Evolutionary conservation across 2,888 invertebrate species (phyloP).

Genomic region (Anoncus sp.): DNA sequence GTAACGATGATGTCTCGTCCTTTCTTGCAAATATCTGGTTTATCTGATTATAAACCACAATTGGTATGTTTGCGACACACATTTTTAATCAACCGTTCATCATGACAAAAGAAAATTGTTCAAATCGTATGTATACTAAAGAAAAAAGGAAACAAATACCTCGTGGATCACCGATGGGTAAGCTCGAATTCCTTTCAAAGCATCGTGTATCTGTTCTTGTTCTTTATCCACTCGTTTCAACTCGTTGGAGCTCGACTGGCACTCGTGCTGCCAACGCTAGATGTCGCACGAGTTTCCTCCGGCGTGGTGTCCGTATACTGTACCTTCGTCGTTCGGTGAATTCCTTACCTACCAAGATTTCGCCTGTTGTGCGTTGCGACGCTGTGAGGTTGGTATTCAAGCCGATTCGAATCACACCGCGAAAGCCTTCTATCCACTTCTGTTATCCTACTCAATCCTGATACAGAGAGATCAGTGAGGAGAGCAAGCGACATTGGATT

Average conservation of each 20-base stretch:
- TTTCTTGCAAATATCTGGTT: background rate
- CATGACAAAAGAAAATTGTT: too few species aligned
- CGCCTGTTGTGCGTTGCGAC: conserved; percentile 15
- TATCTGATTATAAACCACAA: background rate
- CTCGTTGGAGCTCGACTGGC: background rate
- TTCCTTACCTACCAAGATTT: conserved; percentile 51
- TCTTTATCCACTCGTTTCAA: background rate
- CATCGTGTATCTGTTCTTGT: background rate
- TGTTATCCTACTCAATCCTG: conserved; percentile 47
- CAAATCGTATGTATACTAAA: background rate
- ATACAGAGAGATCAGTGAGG: conserved; percentile 28
- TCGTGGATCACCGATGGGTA: too few species aligned
- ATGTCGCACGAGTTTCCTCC: conserved; percentile 48
- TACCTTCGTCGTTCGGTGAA: conserved; percentile 14
- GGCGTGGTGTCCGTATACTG: background rate
- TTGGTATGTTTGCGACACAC: too few species aligned
- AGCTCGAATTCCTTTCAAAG: background rate
- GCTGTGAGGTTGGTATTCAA: conserved; percentile 8
- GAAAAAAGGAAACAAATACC: background rate
- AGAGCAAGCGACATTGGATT: background rate
- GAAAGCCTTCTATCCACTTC: conserved; percentile 45
- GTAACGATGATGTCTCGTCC: background rate
- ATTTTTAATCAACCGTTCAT: too few species aligned
- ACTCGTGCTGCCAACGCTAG: conserved; percentile 41
- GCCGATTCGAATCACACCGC: background rate